A percentile compares a stretch with the other conserved stretches of the same genome.
Conservation (phyloP, 2,797 vertebrate species). For the Mormyrops boulengeri region DNA sequence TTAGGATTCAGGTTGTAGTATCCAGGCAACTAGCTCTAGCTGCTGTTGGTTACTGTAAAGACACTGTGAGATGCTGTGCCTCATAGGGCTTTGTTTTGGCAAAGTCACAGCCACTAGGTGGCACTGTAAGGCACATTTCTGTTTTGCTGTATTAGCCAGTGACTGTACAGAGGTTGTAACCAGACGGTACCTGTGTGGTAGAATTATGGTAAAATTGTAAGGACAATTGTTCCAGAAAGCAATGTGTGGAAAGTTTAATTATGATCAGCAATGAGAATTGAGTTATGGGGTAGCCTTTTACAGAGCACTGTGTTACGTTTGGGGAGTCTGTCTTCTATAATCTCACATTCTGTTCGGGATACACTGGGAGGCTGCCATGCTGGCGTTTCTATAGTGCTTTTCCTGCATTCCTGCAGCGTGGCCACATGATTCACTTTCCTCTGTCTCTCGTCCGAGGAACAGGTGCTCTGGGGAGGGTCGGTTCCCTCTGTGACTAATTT, state of each 20-base stretch:
- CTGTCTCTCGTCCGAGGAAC: background rate
- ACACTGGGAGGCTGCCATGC: background rate
- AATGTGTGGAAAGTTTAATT: background rate
- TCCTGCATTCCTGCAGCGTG: background rate
- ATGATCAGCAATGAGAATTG: background rate
- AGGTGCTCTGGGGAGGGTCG: constrained; percentile 10
- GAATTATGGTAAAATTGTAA: background rate
- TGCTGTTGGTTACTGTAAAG: constrained; percentile 15
- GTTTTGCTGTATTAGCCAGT: background rate
- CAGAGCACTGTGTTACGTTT: background rate
- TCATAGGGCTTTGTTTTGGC: background rate
- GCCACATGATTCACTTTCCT: background rate
- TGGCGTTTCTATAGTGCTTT: background rate
- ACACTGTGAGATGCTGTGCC: background rate
- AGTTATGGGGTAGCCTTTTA: background rate
- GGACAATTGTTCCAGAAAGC: background rate
- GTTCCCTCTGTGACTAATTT: constrained; percentile 24
- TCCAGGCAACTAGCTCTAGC: constrained; percentile 33
- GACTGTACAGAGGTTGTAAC: background rate
- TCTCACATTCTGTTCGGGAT: background rate
- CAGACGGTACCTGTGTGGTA: background rate
- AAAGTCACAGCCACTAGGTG: constrained; percentile 32
- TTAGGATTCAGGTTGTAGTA: constrained; percentile 30
- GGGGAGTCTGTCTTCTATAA: background rate
- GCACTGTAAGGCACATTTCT: constrained; percentile 6